Conservation (phyloP, 2,797 vertebrate genomes). For the Acanthiza pusilla region DNA sequence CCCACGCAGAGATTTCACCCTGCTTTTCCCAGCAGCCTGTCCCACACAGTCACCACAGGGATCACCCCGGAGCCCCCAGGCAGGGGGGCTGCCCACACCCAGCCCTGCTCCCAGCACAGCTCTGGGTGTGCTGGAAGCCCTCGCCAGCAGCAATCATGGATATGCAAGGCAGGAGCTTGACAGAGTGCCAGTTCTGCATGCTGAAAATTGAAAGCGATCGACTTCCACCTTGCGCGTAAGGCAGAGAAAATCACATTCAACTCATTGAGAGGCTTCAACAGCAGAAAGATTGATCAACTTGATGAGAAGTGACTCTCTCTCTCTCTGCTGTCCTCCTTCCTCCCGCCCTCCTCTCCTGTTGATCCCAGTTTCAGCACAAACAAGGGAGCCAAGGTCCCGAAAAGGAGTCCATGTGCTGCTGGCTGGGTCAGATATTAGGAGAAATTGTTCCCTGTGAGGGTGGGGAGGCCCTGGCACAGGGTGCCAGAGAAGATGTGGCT, state of each 20-base stretch:
- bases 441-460: background rate
- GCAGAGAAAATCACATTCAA: constrained; percentile 68
- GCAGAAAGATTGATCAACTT: constrained; percentile 68
- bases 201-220: constrained; percentile 69
- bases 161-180: constrained; percentile 49
- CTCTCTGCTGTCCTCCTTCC: background rate
- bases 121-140: background rate
- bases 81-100: background rate
- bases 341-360: background rate
- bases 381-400: background rate
- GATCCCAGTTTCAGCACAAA: background rate
- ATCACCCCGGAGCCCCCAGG: background rate
- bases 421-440: background rate
- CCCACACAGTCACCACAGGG: rapidly evolving
- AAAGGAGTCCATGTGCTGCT: background rate
- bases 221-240: constrained; percentile 40
- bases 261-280: constrained; percentile 64
- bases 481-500: background rate
- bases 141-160: background rate
- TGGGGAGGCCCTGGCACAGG: background rate
- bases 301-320: constrained; percentile 51
- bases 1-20: background rate
- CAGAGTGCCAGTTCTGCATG: constrained; percentile 23
- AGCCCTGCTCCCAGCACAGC: background rate
- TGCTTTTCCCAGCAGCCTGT: background rate